A percentile compares a stretch with the other conserved stretches of the same genome.
Evolutionary conservation across 2,888 invertebrate genomes (phyloP).

Genomic region (Macrosoma leucophasiata): DNA sequence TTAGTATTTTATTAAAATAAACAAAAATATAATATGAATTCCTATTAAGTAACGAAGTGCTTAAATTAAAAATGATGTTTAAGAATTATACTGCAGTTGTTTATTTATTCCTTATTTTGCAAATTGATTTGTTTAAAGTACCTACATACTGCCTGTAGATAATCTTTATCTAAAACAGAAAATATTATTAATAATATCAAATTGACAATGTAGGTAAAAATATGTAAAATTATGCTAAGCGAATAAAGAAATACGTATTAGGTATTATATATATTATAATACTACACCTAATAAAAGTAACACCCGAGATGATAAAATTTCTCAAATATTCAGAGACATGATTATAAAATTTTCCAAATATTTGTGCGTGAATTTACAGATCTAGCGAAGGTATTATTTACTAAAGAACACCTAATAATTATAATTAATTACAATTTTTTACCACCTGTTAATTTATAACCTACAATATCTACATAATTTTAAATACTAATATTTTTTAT

Average conservation of each 20-base stretch:
- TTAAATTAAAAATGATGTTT: no score
- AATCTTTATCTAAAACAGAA: no score
- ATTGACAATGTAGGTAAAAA: neutral
- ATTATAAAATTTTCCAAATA: slow-evolving; percentile 34
- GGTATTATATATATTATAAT: neutral
- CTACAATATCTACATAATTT: slow-evolving; percentile 29
- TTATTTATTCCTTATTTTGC: no score
- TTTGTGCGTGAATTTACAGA: slow-evolving; percentile 44
- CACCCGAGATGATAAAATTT: slow-evolving; percentile 17
- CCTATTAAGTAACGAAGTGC: no score
- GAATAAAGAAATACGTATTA: neutral
- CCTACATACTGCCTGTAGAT: no score
- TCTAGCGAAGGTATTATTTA: slow-evolving; percentile 32
- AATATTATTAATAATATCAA: slow-evolving; percentile 10
- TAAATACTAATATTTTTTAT: slow-evolving; percentile 39
- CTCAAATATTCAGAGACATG: slow-evolving; percentile 13
- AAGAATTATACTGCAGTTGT: no score
- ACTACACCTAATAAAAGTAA: neutral
- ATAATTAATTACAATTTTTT: slow-evolving; percentile 13
- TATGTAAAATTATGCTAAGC: neutral
- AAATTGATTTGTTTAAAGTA: no score
- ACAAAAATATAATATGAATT: no score
- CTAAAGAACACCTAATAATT: slow-evolving; percentile 23
- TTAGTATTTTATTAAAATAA: no score
- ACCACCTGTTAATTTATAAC: slow-evolving; percentile 14